phyloP scores from a whole-genome alignment of 2,797 vertebrate species.

The Erithacus rubecula region DNA sequence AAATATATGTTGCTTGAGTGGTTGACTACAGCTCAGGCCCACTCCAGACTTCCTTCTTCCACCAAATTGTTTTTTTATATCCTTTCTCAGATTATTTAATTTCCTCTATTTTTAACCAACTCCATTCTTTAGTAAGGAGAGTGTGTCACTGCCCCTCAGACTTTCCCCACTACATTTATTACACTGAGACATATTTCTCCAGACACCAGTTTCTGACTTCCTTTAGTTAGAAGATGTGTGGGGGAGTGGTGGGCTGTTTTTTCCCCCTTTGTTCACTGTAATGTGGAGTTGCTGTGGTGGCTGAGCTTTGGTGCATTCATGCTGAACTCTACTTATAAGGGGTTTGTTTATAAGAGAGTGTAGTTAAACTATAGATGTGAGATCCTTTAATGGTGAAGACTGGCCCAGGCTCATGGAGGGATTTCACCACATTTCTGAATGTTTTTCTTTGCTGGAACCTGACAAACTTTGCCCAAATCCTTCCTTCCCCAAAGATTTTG shows the following conservation, averaged over 20 bases:
- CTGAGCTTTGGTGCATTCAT: background rate
- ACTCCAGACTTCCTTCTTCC: background rate
- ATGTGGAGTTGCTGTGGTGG: background rate
- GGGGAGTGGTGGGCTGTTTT: background rate
- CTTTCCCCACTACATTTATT: background rate
- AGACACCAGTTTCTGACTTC: background rate
- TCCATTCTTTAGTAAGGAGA: background rate
- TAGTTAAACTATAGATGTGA: background rate
- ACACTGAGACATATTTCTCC: background rate
- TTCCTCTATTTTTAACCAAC: background rate
- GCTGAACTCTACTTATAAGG: background rate
- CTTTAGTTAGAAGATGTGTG: background rate
- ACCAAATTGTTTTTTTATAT: background rate
- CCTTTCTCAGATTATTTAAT: background rate
- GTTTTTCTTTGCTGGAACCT: background rate
- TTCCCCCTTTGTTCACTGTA: background rate
- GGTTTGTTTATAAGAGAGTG: background rate
- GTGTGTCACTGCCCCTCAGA: background rate
- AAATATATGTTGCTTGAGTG: background rate
- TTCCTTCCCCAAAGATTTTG: background rate
- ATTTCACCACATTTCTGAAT: background rate
- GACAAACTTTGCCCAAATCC: background rate
- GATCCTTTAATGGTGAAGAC: background rate
- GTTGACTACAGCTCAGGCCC: background rate
- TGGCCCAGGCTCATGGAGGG: background rate